Conservation (phyloP, 2,888 invertebrate species). For the Philereme transversata region DNA sequence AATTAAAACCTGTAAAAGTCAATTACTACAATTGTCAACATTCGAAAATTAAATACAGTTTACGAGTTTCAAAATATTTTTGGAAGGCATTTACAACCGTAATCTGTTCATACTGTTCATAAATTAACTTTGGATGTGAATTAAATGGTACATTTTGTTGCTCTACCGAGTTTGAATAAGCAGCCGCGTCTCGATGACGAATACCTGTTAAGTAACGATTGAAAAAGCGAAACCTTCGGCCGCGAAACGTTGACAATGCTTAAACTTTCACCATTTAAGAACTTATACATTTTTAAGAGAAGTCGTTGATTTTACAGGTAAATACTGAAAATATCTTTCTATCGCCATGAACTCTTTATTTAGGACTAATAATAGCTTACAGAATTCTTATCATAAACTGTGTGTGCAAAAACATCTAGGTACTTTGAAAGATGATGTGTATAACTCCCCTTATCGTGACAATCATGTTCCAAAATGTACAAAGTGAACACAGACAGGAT, state of each 20-base stretch:
- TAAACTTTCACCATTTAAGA: slow-evolving; percentile 67
- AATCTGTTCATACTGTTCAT: not conserved
- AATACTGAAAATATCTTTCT: slow-evolving; percentile 13
- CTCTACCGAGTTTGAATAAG: slow-evolving; percentile 35
- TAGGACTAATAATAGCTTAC: slow-evolving; percentile 16
- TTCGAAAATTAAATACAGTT: too few relatives aligned
- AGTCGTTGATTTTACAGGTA: slow-evolving; percentile 23
- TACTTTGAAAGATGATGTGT: slow-evolving; percentile 24
- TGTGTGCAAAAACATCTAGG: slow-evolving; percentile 19
- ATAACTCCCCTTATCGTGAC: slow-evolving; percentile 21
- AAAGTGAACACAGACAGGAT: slow-evolving; percentile 56
- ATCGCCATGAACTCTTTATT: slow-evolving; percentile 18
- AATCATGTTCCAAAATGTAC: slow-evolving; percentile 32
- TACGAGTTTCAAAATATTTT: too few relatives aligned
- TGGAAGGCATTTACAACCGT: not conserved
- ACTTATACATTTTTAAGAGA: slow-evolving; percentile 14
- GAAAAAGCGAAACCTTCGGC: slow-evolving; percentile 79
- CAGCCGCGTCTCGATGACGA: slow-evolving; percentile 61
- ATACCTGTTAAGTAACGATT: slow-evolving; percentile 77
- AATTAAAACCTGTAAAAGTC: too few relatives aligned
- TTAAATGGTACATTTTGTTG: slow-evolving; percentile 4
- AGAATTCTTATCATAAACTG: slow-evolving; percentile 22
- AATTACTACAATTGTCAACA: too few relatives aligned
- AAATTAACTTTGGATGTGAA: not conserved
- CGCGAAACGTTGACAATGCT: slow-evolving; percentile 68